Conservation (phyloP, 2,888 invertebrate genomes). For the Drosophila putrida region DNA sequence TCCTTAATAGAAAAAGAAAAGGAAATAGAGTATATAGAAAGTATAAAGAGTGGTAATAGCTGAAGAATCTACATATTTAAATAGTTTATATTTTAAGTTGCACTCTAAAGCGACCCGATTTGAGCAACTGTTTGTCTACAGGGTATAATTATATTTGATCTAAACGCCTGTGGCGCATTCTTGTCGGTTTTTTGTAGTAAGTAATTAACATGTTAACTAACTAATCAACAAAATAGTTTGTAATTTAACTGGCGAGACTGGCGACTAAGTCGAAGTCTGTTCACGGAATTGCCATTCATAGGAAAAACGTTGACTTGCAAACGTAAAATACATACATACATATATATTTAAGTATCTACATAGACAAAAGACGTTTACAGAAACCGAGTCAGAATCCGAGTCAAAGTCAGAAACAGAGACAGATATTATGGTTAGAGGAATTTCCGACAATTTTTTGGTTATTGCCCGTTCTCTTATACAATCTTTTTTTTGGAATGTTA, state of each 20-base stretch:
- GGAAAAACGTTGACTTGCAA: slow-evolving; percentile 21
- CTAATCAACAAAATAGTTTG: slow-evolving; percentile 29
- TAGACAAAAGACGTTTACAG: background rate
- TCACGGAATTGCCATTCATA: slow-evolving; percentile 27
- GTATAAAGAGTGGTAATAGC: background rate
- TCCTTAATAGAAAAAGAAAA: background rate
- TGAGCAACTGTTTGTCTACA: background rate
- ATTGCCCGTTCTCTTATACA: slow-evolving; percentile 32
- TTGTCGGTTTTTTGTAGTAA: slow-evolving; percentile 7
- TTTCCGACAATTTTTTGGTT: slow-evolving; percentile 42
- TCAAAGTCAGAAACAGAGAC: background rate
- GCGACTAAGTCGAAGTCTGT: slow-evolving; percentile 15
- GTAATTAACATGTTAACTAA: slow-evolving; percentile 27
- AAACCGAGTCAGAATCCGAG: too few relatives aligned
- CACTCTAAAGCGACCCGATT: background rate
- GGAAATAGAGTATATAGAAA: background rate
- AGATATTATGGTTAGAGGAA: slow-evolving; percentile 28
- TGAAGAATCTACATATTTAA: background rate
- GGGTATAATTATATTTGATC: slow-evolving; percentile 17
- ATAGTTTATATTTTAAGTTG: background rate
- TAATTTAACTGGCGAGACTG: slow-evolving; percentile 35
- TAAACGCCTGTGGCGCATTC: slow-evolving; percentile 18
- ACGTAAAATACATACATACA: background rate
- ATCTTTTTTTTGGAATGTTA: slow-evolving; percentile 53
- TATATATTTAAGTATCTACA: too few relatives aligned